Evolutionary conservation across 2,888 invertebrate genomes (phyloP).

Genomic region (Cephus rjabovi): DNA sequence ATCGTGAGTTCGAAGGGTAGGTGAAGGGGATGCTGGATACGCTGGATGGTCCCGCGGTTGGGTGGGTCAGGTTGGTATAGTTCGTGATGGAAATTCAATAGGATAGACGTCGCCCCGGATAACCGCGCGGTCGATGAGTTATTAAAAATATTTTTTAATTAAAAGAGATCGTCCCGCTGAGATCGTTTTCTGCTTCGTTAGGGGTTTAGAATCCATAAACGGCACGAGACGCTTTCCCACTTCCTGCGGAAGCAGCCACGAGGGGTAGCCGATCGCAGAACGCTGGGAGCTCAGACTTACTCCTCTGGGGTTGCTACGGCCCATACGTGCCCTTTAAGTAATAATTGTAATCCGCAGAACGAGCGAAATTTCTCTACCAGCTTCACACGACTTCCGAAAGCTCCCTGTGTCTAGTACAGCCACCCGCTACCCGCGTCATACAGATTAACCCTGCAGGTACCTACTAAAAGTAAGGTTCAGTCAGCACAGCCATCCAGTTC

Average conservation of each 20-base stretch:
- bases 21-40: not conserved
- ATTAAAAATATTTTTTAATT: not conserved
- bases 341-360: not conserved
- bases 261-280: not conserved
- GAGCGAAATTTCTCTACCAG: not conserved
- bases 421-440: not conserved
- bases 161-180: not conserved
- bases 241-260: not conserved
- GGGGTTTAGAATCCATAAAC: not conserved
- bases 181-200: not conserved
- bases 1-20: constrained; percentile 31
- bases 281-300: not conserved
- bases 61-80: not conserved
- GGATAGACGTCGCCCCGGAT: not conserved
- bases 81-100: not conserved
- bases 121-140: not conserved
- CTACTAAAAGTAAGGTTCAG: not conserved
- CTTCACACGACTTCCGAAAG: not conserved
- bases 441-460: not conserved
- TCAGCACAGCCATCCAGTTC: not conserved
- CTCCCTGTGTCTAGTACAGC: not conserved
- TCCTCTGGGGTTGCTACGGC: not conserved
- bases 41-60: not conserved
- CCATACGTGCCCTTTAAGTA: not conserved
- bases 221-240: too few species aligned